Evolutionary conservation across 2,888 invertebrate genomes (phyloP).

Genomic region (Agrilus biguttatus): DNA sequence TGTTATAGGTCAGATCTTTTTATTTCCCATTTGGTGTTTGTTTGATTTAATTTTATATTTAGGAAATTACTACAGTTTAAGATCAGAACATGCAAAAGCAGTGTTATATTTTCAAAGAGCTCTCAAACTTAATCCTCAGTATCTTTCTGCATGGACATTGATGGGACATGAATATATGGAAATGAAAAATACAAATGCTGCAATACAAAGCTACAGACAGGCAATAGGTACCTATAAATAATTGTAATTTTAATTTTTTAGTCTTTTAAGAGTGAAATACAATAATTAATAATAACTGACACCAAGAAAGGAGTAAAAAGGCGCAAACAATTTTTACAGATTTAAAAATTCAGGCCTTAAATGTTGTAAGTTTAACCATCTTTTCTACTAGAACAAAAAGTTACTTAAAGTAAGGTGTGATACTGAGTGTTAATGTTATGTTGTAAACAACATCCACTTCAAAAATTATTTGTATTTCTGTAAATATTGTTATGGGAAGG

Average conservation of each 20-base stretch:
- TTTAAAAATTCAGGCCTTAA: too few species aligned
- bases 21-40: not conserved
- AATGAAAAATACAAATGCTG: constrained; percentile 94
- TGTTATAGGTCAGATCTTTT: constrained; percentile 62
- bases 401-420: too few species aligned
- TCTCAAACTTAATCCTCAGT: constrained; percentile 82
- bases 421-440: too few species aligned
- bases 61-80: constrained; percentile 95
- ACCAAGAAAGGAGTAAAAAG: too few species aligned
- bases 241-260: too few species aligned
- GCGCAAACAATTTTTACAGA: too few species aligned
- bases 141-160: constrained; percentile 91
- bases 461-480: too few species aligned
- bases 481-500: too few species aligned
- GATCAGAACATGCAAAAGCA: constrained; percentile 95
- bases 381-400: too few species aligned
- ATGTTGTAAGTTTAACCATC: too few species aligned
- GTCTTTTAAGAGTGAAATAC: too few species aligned
- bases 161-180: constrained; percentile 99
- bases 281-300: not conserved
- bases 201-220: constrained; percentile 95
- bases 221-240: constrained; percentile 63
- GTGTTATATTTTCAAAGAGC: constrained; percentile 93
- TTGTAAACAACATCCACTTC: too few species aligned
- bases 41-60: constrained; percentile 11